Conservation (phyloP, 2,797 vertebrate species). For the Artibeus jamaicensis region DNA sequence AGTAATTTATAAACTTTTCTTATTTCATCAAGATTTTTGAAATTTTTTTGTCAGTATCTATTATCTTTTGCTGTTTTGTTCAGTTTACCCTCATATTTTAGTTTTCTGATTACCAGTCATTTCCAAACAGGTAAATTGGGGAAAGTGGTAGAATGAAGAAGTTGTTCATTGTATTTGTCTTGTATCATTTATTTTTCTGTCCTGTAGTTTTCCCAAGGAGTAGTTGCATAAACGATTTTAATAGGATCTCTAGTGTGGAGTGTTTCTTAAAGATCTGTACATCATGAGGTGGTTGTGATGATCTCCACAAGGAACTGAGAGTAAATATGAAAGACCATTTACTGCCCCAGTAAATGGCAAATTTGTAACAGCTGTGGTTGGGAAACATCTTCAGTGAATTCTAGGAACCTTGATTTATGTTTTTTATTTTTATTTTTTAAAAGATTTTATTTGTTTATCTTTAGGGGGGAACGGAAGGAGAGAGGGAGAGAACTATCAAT, state of each 20-base stretch:
- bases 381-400: background rate
- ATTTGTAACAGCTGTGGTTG: background rate
- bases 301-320: background rate
- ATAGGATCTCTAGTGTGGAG: background rate
- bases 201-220: background rate
- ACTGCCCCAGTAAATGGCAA: background rate
- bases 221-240: background rate
- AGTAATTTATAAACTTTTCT: conserved; percentile 62
- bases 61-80: background rate
- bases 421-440: background rate
- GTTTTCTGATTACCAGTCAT: background rate
- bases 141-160: background rate
- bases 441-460: no score
- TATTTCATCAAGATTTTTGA: background rate
- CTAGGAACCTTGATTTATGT: background rate
- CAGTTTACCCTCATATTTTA: background rate
- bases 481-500: no score
- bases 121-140: background rate
- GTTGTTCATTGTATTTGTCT: background rate
- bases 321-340: background rate
- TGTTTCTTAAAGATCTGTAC: background rate
- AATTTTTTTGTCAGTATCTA: background rate
- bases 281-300: background rate
- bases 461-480: no score
- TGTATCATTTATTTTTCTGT: background rate